Evolutionary conservation across 2,797 vertebrate genomes (phyloP), one percentile per base, ranked within the genome.

Genomic region (Epinephelus coioides): DNA sequence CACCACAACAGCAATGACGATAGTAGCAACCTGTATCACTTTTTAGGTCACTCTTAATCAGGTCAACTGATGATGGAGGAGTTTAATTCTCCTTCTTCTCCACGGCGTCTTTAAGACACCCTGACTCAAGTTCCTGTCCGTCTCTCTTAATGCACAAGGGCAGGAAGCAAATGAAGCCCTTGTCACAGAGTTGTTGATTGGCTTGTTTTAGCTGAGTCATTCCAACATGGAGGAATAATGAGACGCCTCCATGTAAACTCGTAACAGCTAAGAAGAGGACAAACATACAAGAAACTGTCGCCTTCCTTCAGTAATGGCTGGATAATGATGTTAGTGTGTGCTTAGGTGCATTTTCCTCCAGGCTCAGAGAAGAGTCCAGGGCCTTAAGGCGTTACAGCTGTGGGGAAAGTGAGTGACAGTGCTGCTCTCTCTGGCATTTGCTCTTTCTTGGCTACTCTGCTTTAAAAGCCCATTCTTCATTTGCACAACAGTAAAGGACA

Each of bases 391-490:
- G 59, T 81, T 79, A 67, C 65, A 85, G 47, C 79, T 67, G 73
- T 27, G 6, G 44, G 57, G 67, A 70, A 69, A 74, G 47, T 51
- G 61, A 76, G 51, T 66, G 78, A 72, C 85, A 67, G 49, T 38
- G 56, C 51, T 65, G 76, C 60, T 78, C 70, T 69, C 65, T 46
- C 59, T 70, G 67, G 68, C 55, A 85, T 81, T 74, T 64, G 15
- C 57, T 62, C 18, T 64, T 62, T 68, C 61, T 55, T 81, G 83
- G 84, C 67, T 78, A 25, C 64, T 76, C 54, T 71, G 40, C 43
- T 55, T 78, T 79, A 80, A 73, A 82, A 79, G 67, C 49, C 57
- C 61, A 69, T 86, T 85, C 69, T 70, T 89, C 73, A 87, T 87
- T 88, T 57, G 72, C 69, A 66, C 69, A 66, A 60, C 46, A 81